Base-by-base conservation (phyloP, 2,888 invertebrate genomes). In the Rotaria socialis region DNA sequence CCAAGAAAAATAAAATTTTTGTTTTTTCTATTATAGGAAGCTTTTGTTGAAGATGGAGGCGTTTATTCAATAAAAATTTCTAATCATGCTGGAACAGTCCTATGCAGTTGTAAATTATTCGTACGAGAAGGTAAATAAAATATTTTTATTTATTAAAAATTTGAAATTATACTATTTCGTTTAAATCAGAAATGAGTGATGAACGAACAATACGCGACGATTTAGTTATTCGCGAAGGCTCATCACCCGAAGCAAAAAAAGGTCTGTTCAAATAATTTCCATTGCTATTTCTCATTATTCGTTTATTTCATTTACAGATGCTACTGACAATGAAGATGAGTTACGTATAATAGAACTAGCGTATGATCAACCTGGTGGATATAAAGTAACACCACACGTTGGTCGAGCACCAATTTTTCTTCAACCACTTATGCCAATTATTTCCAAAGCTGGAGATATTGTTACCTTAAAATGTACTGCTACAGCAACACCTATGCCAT, bases 21-120 rank as follows among this genome's bases (percentile, higher is more conserved):
- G 0, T 10, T 43, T 50, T 60, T 75, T 52, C 55, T 85, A 1
- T 56, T 27, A n/a, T 58, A 86, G 86, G 86, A 86, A 60, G 56
- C 86, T 24, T 74, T 27, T 41, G n/a, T 75, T n/a, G 80, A 85
- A 50, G 86, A 86, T 41, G 50, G 67, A 43, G 86, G 86, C 4
- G 27, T 74, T 43, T 86, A 86, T 60, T 75, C 80, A 50, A 80
- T 86, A 24, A 58, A 91, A 52, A 92, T 91, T 60, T 89, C 89
- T 87, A 92, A 92, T 87, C 88, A 89, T 16, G 90, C 89, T 86
- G 92, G 92, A 50, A 89, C 89, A 85, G 89, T 91, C 80, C 90
- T 90, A 87, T 90, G 90, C 87, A 89, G 89, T 50, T 91, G 91
- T 88, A 89, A 89, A 58, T 88, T 91, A 85, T 90, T 88, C 85